Base-by-base conservation (phyloP, 1,140 invertebrate genomes). In the Drosophila burlai region DNA sequence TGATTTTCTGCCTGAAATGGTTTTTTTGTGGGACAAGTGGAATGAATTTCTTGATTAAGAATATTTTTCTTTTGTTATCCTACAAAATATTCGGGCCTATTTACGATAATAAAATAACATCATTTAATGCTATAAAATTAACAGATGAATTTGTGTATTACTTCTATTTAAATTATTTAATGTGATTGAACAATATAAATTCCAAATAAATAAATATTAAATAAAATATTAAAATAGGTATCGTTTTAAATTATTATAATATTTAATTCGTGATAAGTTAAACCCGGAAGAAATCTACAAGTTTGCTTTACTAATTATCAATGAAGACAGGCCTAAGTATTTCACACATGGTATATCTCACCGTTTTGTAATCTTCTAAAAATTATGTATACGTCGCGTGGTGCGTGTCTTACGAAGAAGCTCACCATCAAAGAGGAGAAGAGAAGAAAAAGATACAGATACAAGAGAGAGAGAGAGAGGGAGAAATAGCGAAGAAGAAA, bases 321-420 rank as follows among this genome's bases (percentile, higher is more conserved):
- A 18, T 26, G 16, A 45, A 63, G 26, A 34, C 38, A 42, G 7
- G 58, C 29, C 40, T 16, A 36, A 45, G 7, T 42, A 57, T 31
- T 16, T 57, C 24, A 11, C n/a, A 47, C 59, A 46, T 50, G 34
- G n/a, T 38, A 45, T 49, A 67, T 42, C 24, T 66, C 38, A 50
- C 31, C 38, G n/a, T 54, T 45, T 59, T 54, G 73, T 59, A 76
- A 76, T 69, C 40, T 50, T 55, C 31, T 16, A 15, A 26, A 40
- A 40, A 47, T 71, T 80, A 67, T 73, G 61, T 54, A 81, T 77
- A 71, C 76, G 64, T 52, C 40, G 62, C 58, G 46, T 79, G 76
- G 65, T 80, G 81, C 76, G 81, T 80, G 81, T 76, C 76, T 71
- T 46, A 26, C 59, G 55, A 83, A 83, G 79, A 74, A 55, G 31